Evolutionary conservation across 2,797 vertebrate genomes (phyloP).

Genomic region (Pangasius krempfi): DNA sequence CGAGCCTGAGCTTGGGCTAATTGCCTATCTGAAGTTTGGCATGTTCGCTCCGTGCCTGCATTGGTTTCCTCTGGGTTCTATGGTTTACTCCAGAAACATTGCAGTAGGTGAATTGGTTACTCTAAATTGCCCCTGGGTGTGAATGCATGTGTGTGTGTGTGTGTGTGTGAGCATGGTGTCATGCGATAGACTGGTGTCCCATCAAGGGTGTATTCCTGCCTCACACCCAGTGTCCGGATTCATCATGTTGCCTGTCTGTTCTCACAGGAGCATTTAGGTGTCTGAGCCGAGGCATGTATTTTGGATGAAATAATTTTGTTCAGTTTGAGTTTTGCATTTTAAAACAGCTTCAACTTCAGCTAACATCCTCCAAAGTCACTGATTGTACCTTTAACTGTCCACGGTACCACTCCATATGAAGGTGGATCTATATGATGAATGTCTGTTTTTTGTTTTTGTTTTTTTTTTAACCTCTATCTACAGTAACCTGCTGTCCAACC

Average conservation of each 20-base stretch:
- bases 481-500: conserved; percentile 96
- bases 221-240: background rate
- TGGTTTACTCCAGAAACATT: background rate
- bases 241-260: too few relatives aligned
- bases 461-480: background rate
- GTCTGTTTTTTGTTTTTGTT: background rate
- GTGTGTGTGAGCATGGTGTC: background rate
- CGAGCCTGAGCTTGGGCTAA: background rate
- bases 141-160: background rate
- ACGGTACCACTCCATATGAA: background rate
- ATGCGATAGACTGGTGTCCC: background rate
- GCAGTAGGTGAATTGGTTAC: background rate
- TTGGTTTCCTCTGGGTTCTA: background rate
- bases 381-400: too few relatives aligned
- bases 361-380: background rate
- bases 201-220: background rate
- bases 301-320: background rate
- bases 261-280: background rate
- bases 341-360: background rate
- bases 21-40: background rate
- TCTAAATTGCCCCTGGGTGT: background rate
- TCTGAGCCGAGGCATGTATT: background rate
- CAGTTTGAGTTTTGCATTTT: background rate
- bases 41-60: background rate
- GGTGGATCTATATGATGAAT: background rate